Conservation (phyloP, 2,888 invertebrate genomes). For the Smittia aterrima region DNA sequence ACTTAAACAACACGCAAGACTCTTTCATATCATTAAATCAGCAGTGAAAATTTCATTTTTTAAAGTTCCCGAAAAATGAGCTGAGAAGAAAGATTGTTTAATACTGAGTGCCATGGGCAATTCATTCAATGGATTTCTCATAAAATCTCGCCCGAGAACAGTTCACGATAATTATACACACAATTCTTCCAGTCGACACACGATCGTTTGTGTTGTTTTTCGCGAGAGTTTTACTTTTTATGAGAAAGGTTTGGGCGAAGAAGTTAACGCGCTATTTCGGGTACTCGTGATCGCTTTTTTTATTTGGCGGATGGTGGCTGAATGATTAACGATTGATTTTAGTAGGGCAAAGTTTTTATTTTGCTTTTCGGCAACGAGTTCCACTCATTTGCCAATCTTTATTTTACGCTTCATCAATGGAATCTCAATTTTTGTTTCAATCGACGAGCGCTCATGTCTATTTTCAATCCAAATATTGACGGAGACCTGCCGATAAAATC, state of each 20-base stretch:
- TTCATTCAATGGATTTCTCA: conserved; percentile 19
- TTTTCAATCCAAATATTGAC: conserved; percentile 30
- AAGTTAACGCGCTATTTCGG: conserved; percentile 1
- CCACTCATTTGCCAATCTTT: background rate
- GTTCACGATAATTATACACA: conserved; percentile 19
- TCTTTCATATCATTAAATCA: conserved; percentile 13
- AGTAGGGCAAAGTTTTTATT: conserved; percentile 14
- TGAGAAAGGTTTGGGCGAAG: background rate
- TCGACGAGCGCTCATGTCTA: background rate
- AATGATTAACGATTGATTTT: conserved; percentile 38
- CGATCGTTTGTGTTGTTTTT: background rate
- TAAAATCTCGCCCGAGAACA: background rate
- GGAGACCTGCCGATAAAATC: conserved; percentile 18
- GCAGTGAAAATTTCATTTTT: background rate
- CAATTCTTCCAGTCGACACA: background rate
- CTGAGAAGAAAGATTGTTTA: background rate
- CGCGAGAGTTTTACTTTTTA: conserved; percentile 8
- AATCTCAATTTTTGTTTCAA: conserved; percentile 14
- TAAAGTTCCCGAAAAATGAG: background rate
- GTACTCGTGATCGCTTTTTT: conserved; percentile 1
- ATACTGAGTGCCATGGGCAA: background rate
- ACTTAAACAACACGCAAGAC: background rate
- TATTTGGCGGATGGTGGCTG: background rate
- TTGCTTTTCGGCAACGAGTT: conserved; percentile 1
- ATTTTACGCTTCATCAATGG: background rate